phyloP scores from a whole-genome alignment of 2,888 invertebrate genomes.

The Phalera bucephala region DNA sequence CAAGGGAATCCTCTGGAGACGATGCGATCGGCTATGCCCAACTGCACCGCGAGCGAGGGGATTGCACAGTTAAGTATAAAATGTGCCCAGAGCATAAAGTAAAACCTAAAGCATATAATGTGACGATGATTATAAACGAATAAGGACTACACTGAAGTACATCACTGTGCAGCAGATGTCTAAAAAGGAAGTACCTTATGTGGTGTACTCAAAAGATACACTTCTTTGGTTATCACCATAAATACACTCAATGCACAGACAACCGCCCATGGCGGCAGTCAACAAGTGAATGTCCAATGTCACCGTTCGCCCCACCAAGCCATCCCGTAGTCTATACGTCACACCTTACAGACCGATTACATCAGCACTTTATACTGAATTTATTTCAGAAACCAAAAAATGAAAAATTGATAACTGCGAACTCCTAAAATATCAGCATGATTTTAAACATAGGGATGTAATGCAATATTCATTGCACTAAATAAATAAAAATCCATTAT shows the following conservation, averaged over 20 bases:
- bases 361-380: not conserved
- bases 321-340: too few relatives aligned
- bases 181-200: slow-evolving; percentile 28
- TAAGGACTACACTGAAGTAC: too few relatives aligned
- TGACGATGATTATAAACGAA: slow-evolving; percentile 30
- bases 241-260: too few relatives aligned
- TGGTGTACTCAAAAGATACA: too few relatives aligned
- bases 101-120: slow-evolving; percentile 24
- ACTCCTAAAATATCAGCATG: slow-evolving; percentile 28
- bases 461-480: not conserved
- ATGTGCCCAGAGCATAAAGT: slow-evolving; percentile 41
- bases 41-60: slow-evolving; percentile 20
- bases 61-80: slow-evolving; percentile 31
- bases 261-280: slow-evolving; percentile 39
- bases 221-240: too few relatives aligned
- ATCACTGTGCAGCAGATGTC: too few relatives aligned
- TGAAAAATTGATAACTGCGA: slow-evolving; percentile 26
- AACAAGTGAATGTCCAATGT: slow-evolving; percentile 8
- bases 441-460: slow-evolving; percentile 1
- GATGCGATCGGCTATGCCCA: slow-evolving; percentile 35
- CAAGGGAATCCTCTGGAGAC: slow-evolving; percentile 30
- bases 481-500: too few relatives aligned
- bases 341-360: too few relatives aligned
- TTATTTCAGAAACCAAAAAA: slow-evolving; percentile 16
- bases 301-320: not conserved